Evolutionary conservation across 1,140 invertebrate genomes (phyloP).

Genomic region (Dreissena rostriformis): DNA sequence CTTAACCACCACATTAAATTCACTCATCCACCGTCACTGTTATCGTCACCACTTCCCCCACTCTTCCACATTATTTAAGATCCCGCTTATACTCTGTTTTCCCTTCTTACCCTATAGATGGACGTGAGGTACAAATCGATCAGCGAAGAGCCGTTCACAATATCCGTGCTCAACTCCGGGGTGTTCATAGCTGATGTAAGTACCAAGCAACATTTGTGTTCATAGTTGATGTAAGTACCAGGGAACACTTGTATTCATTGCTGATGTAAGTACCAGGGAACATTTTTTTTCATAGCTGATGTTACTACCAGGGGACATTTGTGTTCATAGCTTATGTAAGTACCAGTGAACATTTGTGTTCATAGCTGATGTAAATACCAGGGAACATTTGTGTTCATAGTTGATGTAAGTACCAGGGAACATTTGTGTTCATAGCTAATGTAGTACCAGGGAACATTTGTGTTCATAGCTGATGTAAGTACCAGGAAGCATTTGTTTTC

Average conservation of each 20-base stretch:
- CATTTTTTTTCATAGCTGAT: too few species aligned
- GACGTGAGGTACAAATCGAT: constrained; percentile 23
- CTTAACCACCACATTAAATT: too few species aligned
- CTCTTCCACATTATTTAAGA: neutral
- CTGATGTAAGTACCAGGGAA: constrained; percentile 52
- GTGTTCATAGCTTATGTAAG: constrained; percentile 42
- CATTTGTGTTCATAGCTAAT: constrained; percentile 31
- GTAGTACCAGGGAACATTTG: too few species aligned
- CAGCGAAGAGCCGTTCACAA: neutral
- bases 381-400: constrained; percentile 30
- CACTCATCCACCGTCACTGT: too few species aligned
- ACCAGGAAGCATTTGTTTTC: too few species aligned
- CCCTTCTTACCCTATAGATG: neutral
- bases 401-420: constrained; percentile 50
- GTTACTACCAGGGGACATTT: too few species aligned
- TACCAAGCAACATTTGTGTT: too few species aligned
- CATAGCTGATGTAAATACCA: constrained; percentile 46
- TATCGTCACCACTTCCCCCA: too few species aligned
- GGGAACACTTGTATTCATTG: constrained; percentile 31
- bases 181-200: constrained; percentile 43
- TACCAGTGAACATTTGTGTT: too few species aligned
- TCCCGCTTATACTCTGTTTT: too few species aligned
- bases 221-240: constrained; percentile 46
- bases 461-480: constrained; percentile 46
- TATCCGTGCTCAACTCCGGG: constrained; percentile 13